Base-by-base conservation (phyloP, 2,797 vertebrate genomes). In the Chiloscyllium punctatum region DNA sequence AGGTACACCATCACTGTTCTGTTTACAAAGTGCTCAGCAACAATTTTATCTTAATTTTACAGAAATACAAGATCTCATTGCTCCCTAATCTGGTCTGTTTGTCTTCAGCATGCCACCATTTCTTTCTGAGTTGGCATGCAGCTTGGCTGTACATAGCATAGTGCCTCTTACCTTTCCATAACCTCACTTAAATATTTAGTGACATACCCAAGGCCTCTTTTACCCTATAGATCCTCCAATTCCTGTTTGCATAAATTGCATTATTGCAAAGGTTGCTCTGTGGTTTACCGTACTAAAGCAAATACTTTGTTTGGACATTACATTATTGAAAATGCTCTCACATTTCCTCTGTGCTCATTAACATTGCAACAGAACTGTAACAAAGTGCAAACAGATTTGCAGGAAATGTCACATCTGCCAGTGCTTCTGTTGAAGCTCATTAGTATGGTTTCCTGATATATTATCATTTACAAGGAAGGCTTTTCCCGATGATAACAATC, bases 361-460 rank as follows among this genome's bases (percentile, higher is more conserved):
- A 90, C 4, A 57, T 33, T 33, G 30, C 57, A 90, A 30, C 87
- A 90, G 87, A 57, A 33, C 53, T 15, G 25, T 15, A 88, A 57
- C 48, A n/a, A 90, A 90, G 27, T 90, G 87, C 30, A 57, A 88
- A 88, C 57, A 53, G 53, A 57, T 88, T 88, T 57, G 86, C 57
- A 33, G 51, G 51, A 88, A 88, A 88, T 88, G 86, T 57, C 86
- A 88, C 51, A 88, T 88, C 86, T 88, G 86, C 86, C 86, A 88
- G 4, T 4, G 51, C 30, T 88, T 51, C 27, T 88, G 53, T 53
- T 57, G 57, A 53, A 66, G 87, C 87, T 90, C 87, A 66, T 90
- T 16, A 90, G 30, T 90, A 18, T 62, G 33, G 87, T 90, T 62
- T 90, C 25, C 15, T 21, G 30, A 62, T 62, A 30, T 53, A 66